Percentiles rank a stretch among this genome's conserved stretches.
These are phyloP conservation scores for Aepyceros melampus DNA, from an alignment of 2,113 vertebrate genomes.

Conservation along the genomic window DNA sequence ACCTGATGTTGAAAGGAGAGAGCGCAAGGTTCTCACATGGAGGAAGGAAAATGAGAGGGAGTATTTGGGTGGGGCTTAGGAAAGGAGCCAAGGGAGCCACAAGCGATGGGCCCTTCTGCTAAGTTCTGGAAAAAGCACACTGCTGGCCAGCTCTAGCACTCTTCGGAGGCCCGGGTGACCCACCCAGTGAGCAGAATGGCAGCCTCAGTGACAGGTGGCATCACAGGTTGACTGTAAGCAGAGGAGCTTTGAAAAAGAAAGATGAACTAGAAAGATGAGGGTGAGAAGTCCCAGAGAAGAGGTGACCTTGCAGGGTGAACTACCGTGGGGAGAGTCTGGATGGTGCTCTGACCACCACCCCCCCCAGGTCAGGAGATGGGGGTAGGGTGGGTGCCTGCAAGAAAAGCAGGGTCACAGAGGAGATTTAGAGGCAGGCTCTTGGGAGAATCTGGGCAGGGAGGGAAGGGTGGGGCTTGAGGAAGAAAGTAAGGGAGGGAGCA, in stretches of 20 bases:
- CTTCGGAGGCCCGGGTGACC: neutral
- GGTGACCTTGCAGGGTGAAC: neutral
- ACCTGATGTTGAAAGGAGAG: neutral
- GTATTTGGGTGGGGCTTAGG: neutral
- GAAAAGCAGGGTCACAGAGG: neutral
- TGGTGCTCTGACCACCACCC: neutral
- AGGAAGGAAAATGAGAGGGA: neutral
- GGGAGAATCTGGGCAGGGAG: neutral
- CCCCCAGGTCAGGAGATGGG: neutral
- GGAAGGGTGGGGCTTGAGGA: neutral
- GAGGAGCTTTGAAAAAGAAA: neutral
- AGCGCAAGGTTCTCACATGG: neutral
- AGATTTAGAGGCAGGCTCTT: neutral
- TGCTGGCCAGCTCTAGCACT: neutral
- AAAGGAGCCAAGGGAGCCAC: neutral
- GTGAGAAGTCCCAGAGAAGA: neutral
- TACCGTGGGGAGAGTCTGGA: neutral
- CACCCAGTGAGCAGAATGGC: neutral
- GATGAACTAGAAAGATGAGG: neutral
- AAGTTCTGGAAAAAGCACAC: neutral
- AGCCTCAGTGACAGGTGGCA: neutral
- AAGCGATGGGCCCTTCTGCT: neutral
- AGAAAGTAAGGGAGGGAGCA: neutral
- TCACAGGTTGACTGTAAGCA: neutral
- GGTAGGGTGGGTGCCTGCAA: neutral